Percentiles rank a stretch among this genome's conserved stretches.
Evolutionary conservation across 1,140 invertebrate species (phyloP).

Genomic region (Drosophila eugracilis): DNA sequence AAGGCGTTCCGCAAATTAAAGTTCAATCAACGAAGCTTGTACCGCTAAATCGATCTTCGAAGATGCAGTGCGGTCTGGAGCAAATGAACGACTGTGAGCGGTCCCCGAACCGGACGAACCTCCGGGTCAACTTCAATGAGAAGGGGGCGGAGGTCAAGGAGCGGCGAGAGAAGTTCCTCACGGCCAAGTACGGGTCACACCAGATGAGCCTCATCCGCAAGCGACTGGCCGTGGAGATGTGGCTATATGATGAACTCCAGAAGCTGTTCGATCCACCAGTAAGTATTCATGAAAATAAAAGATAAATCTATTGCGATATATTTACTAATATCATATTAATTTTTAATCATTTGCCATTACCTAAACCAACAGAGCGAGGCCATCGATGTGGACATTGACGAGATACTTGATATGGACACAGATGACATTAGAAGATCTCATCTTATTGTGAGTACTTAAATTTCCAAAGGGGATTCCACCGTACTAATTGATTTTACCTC

Average conservation of each 20-base stretch:
- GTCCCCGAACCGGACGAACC: slow-evolving; percentile 91
- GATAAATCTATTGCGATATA: too few relatives aligned
- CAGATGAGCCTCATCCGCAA: slow-evolving; percentile 98
- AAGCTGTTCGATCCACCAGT: slow-evolving; percentile 94
- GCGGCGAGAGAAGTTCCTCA: slow-evolving; percentile 96
- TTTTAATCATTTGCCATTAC: background rate
- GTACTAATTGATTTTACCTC: slow-evolving; percentile 2
- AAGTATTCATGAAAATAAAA: slow-evolving; percentile 84
- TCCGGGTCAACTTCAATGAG: slow-evolving; percentile 95
- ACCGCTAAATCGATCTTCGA: slow-evolving; percentile 23
- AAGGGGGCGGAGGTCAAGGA: slow-evolving; percentile 94
- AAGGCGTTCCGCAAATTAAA: slow-evolving; percentile 41
- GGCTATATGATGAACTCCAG: slow-evolving; percentile 97
- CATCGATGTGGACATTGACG: slow-evolving; percentile 97
- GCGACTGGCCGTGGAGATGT: slow-evolving; percentile 97
- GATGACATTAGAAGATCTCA: slow-evolving; percentile 93
- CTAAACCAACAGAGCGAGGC: slow-evolving; percentile 85
- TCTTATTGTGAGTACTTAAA: slow-evolving; percentile 88
- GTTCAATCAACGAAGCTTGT: slow-evolving; percentile 59
- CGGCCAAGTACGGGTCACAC: slow-evolving; percentile 97
- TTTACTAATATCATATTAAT: too few relatives aligned
- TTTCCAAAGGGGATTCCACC: background rate
- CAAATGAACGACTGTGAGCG: slow-evolving; percentile 86
- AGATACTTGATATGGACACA: slow-evolving; percentile 96
- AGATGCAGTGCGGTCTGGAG: slow-evolving; percentile 84